Conservation (phyloP, 2,113 vertebrate species). For the Heterocephalus glaber region DNA sequence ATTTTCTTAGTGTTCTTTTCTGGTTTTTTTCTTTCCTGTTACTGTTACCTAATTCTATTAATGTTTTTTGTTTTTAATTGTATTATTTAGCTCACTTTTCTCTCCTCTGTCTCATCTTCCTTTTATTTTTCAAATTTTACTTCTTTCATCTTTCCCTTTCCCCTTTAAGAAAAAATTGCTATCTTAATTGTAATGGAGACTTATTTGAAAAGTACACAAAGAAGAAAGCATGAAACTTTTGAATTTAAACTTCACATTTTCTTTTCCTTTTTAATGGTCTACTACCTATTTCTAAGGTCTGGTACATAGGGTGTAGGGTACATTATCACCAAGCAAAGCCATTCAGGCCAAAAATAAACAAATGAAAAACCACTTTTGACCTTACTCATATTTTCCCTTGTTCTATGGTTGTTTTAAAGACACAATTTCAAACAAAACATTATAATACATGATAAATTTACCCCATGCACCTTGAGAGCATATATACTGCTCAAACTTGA, state of each 20-base stretch:
- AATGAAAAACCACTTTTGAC: neutral
- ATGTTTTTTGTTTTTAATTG: neutral
- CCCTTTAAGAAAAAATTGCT: neutral
- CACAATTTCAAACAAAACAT: neutral
- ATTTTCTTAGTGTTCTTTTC: neutral
- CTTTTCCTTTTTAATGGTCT: neutral
- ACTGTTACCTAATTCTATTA: neutral
- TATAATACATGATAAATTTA: neutral
- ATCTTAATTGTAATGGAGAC: neutral
- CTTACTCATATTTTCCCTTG: neutral
- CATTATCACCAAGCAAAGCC: neutral
- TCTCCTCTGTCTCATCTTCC: neutral
- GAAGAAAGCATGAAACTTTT: neutral
- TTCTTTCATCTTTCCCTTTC: too few relatives aligned
- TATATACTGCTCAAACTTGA: neutral
- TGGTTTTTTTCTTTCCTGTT: neutral
- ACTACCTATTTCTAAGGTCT: neutral
- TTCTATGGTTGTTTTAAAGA: neutral
- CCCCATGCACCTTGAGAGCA: neutral
- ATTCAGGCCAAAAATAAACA: neutral
- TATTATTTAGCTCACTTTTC: neutral
- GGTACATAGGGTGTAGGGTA: neutral
- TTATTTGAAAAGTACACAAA: neutral
- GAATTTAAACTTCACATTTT: neutral
- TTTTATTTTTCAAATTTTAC: neutral